Evolutionary conservation across 2,113 vertebrate genomes (phyloP), one percentile per base, ranked within the genome.

Genomic region (Sprattus sprattus): DNA sequence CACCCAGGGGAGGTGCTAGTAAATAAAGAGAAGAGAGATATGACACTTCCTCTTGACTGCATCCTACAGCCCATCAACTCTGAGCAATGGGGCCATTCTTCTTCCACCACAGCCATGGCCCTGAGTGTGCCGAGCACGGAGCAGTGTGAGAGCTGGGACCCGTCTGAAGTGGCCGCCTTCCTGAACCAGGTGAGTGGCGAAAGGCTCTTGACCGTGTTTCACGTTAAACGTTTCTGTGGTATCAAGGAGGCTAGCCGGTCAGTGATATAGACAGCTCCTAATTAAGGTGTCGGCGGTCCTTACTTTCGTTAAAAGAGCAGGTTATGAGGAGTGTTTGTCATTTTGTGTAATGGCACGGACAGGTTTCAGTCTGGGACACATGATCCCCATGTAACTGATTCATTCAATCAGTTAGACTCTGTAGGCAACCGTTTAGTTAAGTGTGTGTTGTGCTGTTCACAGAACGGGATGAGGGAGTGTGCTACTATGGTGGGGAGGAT

Each of bases 401-500:
- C 4, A 80, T 46, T 32, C 9, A 82, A 32, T 20, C 18, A 82
- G 47, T 83, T 1, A 22, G n/a, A 16, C 3, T 67, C 16, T 50
- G 2, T 83, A 71, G 85, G 49, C 6, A 45, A n/a, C 28, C 45
- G 13, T 57, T 22, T 82, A 9, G 28, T 49, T 39, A 85, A 81
- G 11, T 64, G 86, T 88, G 1, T 60, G 54, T 22, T 60, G 4
- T 60, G 54, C 83, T 85, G 52, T 81, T 85, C 39, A 89, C 87
- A 97, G 95, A 94, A 92, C 89, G 94, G 95, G 85, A 95, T 97
- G 95, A 84, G 88, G 84, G 96, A 97, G 45, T 95, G 95, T 85
- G 95, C 91, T 15, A 67, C 0, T 2, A 84, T 92, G 0, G 88
- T 95, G 11, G 93, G 91, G 89, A 95, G 90, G 90, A 87, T 95